Conservation (phyloP, 2,888 invertebrate genomes). For the Sarcophaga rosellei region DNA sequence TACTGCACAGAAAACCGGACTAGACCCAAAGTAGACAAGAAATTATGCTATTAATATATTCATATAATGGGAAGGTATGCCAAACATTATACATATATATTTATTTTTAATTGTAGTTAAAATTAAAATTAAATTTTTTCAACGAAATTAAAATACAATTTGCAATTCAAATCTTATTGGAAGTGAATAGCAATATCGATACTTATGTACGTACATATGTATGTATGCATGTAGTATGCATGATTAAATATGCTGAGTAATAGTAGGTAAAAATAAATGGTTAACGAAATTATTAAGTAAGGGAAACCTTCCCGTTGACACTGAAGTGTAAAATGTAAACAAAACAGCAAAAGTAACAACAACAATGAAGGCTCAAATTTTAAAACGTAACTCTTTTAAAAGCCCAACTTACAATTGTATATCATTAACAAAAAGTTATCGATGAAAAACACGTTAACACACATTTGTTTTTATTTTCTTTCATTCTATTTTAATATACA, state of each 20-base stretch:
- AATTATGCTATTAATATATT: conserved; percentile 17
- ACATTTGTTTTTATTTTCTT: background rate
- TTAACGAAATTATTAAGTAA: background rate
- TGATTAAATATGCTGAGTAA: background rate
- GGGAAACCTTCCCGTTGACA: background rate
- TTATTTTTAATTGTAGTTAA: background rate
- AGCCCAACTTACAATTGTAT: conserved; percentile 5
- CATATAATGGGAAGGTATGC: conserved; percentile 46
- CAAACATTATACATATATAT: background rate
- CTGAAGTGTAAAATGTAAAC: conserved; percentile 24
- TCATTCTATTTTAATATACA: background rate
- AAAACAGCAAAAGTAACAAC: conserved; percentile 51
- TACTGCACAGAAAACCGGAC: conserved; percentile 60
- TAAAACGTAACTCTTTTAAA: conserved; percentile 15
- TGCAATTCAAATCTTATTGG: background rate
- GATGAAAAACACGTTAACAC: conserved; percentile 74
- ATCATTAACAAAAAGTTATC: conserved; percentile 71
- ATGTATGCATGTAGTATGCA: background rate
- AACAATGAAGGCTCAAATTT: conserved; percentile 41
- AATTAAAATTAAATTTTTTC: background rate
- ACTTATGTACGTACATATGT: background rate
- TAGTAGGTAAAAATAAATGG: no score
- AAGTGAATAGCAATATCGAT: no score
- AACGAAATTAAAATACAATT: background rate
- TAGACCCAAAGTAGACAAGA: conserved; percentile 56